These are phyloP conservation scores for Metalampra italica DNA, from an alignment of 2,888 invertebrate species.

Conservation along the genomic window DNA sequence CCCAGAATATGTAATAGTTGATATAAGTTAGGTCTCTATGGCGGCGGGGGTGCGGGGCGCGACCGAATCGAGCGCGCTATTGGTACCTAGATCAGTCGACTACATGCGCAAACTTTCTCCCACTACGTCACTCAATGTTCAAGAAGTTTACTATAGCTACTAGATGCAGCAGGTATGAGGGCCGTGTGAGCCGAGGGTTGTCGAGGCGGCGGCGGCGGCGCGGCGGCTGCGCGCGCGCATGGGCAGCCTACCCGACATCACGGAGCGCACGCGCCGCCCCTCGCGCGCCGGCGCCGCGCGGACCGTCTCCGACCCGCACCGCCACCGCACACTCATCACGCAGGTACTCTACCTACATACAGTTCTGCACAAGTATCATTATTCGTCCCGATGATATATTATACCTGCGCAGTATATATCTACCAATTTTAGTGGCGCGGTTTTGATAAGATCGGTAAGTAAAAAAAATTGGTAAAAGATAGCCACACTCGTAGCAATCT, in stretches of 20 bases:
- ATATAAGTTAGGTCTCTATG: too few relatives aligned
- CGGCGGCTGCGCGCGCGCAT: constrained; percentile 31
- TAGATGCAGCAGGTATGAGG: not conserved
- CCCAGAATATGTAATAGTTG: too few relatives aligned
- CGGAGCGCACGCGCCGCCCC: constrained; percentile 68
- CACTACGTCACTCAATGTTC: not conserved
- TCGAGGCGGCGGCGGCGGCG: not conserved
- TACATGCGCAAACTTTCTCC: not conserved
- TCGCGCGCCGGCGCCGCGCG: constrained; percentile 48
- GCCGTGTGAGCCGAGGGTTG: not conserved
- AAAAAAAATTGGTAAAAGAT: too few relatives aligned
- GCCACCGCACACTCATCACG: constrained; percentile 51
- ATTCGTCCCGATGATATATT: not conserved
- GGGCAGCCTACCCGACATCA: constrained; percentile 76
- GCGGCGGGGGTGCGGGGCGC: too few relatives aligned
- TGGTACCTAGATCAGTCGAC: too few relatives aligned
- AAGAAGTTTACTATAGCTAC: too few relatives aligned
- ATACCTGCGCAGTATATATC: too few relatives aligned
- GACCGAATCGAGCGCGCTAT: too few relatives aligned
- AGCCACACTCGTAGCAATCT: too few relatives aligned
- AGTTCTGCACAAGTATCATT: not conserved
- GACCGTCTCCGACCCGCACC: constrained; percentile 68
- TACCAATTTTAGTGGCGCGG: too few relatives aligned
- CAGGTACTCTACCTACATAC: constrained; percentile 33
- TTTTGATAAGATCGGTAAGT: too few relatives aligned